A percentile compares a stretch with the other conserved stretches of the same genome.
phyloP scores from a whole-genome alignment of 2,888 invertebrate species.

The Cephus nigrinus region DNA sequence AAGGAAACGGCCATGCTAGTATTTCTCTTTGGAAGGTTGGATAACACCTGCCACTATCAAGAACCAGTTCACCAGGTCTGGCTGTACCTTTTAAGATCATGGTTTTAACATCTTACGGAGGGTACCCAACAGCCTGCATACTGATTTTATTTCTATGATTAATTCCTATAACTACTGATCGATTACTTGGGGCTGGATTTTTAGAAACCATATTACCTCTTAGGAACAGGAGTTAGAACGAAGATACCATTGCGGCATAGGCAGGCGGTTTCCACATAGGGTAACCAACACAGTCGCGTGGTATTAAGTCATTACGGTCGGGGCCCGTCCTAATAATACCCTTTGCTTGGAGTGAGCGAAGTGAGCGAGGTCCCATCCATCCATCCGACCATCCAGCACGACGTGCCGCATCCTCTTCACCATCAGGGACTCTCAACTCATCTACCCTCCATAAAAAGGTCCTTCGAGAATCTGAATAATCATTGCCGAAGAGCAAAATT shows the following conservation, averaged over 20 bases:
- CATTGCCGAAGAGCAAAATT: too few relatives aligned
- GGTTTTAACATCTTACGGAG: too few relatives aligned
- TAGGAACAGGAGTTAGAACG: slow-evolving; percentile 29
- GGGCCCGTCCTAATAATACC: slow-evolving; percentile 57
- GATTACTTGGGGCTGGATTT: slow-evolving; percentile 5
- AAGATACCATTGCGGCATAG: slow-evolving; percentile 34
- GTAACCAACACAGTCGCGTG: slow-evolving; percentile 50
- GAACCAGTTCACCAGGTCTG: too few relatives aligned
- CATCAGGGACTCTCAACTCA: slow-evolving; percentile 41
- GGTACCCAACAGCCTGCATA: too few relatives aligned
- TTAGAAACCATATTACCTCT: too few relatives aligned
- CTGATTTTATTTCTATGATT: too few relatives aligned
- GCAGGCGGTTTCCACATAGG: slow-evolving; percentile 44
- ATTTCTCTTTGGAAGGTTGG: too few relatives aligned
- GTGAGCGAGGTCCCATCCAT: slow-evolving; percentile 44
- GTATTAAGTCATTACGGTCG: slow-evolving; percentile 59
- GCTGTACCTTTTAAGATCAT: too few relatives aligned
- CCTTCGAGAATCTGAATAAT: too few relatives aligned
- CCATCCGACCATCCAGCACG: slow-evolving; percentile 40
- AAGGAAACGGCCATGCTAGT: too few relatives aligned
- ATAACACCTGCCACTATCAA: too few relatives aligned
- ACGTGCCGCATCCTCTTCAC: slow-evolving; percentile 40
- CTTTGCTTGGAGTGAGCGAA: slow-evolving; percentile 45
- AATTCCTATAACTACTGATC: not conserved
- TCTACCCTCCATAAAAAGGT: not conserved